These are phyloP conservation scores for Pseudochirops cupreus DNA, from an alignment of 2,797 vertebrate genomes.

Conservation along the genomic window DNA sequence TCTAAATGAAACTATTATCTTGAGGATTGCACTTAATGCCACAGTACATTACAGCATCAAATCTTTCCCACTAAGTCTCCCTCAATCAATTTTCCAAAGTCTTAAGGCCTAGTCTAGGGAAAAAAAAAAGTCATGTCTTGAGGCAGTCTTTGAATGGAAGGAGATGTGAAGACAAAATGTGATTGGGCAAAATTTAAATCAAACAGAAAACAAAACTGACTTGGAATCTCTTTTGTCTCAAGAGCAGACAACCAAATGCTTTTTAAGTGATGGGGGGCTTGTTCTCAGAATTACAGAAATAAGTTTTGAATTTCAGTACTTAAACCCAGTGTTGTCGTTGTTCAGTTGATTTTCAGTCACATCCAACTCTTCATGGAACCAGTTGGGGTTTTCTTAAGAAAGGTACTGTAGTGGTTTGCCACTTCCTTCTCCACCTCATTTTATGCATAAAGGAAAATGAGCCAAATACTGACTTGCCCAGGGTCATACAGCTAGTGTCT, in stretches of 20 bases:
- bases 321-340: not conserved
- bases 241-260: not conserved
- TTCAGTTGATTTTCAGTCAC: not conserved
- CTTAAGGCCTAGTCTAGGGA: not conserved
- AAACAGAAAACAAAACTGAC: constrained; percentile 36
- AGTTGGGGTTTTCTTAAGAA: not conserved
- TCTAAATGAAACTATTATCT: constrained; percentile 25
- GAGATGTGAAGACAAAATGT: not conserved
- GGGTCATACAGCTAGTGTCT: not conserved
- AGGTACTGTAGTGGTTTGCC: not conserved
- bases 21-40: constrained; percentile 17
- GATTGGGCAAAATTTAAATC: constrained; percentile 30
- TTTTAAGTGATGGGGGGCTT: not conserved
- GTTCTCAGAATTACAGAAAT: not conserved
- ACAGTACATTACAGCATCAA: not conserved
- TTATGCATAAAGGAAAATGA: not conserved
- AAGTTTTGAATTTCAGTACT: not conserved
- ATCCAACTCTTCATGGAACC: not conserved
- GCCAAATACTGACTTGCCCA: not conserved
- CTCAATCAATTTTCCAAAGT: constrained; percentile 25
- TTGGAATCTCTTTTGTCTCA: not conserved
- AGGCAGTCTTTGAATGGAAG: constrained; percentile 3
- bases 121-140: not conserved
- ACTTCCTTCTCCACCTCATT: not conserved
- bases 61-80: not conserved